A percentile compares a stretch with the other conserved stretches of the same genome.
Evolutionary conservation across 2,797 vertebrate genomes (phyloP).

Genomic region (Corythornis leucogaster): DNA sequence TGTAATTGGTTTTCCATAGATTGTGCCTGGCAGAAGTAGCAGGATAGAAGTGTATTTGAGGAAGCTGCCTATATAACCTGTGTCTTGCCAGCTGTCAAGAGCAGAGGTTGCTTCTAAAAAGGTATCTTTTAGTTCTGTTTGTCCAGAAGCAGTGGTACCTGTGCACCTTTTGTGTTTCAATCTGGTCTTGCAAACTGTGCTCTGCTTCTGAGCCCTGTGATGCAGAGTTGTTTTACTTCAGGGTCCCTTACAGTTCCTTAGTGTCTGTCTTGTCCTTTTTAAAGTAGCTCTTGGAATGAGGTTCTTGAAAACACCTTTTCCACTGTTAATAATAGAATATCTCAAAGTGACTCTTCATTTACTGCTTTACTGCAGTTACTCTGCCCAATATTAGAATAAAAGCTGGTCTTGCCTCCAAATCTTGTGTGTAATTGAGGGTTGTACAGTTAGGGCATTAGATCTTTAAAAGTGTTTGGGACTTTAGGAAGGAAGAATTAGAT

Average conservation of each 20-base stretch:
- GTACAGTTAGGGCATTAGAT: not conserved
- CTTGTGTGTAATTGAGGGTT: not conserved
- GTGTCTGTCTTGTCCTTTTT: not conserved
- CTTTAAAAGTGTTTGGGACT: not conserved
- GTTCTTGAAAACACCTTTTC: not conserved
- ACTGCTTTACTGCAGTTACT: not conserved
- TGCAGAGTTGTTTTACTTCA: not conserved
- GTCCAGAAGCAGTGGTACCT: not conserved
- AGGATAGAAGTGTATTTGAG: not conserved
- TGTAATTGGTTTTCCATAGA: not conserved
- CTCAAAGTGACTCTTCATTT: not conserved
- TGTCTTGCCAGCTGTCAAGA: not conserved
- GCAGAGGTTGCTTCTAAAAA: not conserved
- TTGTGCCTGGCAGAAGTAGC: not conserved
- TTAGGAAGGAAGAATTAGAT: not conserved
- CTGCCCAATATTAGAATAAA: not conserved
- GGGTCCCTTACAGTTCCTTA: not conserved
- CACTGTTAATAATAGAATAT: not conserved
- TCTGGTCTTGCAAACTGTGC: not conserved
- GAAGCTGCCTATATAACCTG: not conserved
- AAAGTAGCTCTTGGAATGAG: not conserved
- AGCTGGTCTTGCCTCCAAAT: not conserved
- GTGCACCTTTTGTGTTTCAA: not conserved
- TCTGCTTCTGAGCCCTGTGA: not conserved
- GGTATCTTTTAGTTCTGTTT: not conserved